A percentile compares a stretch with the other conserved stretches of the same genome.
phyloP scores from a whole-genome alignment of 1,140 invertebrate species.

The Kradibia gibbosae region DNA sequence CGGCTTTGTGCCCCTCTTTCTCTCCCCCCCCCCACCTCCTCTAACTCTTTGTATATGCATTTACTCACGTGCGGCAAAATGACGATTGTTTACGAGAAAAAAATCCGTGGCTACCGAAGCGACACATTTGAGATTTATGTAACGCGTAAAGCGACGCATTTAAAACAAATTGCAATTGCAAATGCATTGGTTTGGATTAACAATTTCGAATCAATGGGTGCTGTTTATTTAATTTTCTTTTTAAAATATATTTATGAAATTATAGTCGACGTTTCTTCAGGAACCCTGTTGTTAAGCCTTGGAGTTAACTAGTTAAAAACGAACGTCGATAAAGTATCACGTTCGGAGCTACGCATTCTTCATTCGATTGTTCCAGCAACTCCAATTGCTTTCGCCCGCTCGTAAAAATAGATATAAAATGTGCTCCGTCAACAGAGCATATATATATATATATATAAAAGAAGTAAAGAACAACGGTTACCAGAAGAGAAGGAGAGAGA shows the following conservation, averaged over 20 bases:
- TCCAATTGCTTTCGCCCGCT: slow-evolving; percentile 25
- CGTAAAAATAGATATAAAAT: slow-evolving; percentile 47
- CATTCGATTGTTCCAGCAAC: slow-evolving; percentile 30
- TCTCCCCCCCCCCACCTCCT: background rate
- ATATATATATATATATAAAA: background rate
- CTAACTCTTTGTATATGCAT: background rate
- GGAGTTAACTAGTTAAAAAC: slow-evolving; percentile 23
- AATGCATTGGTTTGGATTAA: background rate
- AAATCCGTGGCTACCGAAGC: background rate
- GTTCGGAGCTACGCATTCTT: slow-evolving; percentile 45
- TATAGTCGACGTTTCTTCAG: background rate
- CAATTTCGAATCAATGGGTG: background rate
- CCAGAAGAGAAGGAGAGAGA: background rate
- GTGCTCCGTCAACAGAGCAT: background rate
- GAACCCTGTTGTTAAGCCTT: background rate
- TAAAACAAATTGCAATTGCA: slow-evolving; percentile 2
- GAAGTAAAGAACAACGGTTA: background rate
- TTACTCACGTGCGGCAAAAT: background rate
- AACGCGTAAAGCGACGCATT: background rate
- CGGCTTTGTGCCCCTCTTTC: too few relatives aligned
- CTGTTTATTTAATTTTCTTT: background rate
- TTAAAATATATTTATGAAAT: background rate
- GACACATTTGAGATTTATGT: background rate
- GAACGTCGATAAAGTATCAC: slow-evolving; percentile 33
- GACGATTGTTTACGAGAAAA: background rate